A percentile compares a stretch with the other conserved stretches of the same genome.
These are phyloP conservation scores for Sinopyrophorus schimmeli DNA, from an alignment of 2,888 invertebrate species.

Conservation along the genomic window DNA sequence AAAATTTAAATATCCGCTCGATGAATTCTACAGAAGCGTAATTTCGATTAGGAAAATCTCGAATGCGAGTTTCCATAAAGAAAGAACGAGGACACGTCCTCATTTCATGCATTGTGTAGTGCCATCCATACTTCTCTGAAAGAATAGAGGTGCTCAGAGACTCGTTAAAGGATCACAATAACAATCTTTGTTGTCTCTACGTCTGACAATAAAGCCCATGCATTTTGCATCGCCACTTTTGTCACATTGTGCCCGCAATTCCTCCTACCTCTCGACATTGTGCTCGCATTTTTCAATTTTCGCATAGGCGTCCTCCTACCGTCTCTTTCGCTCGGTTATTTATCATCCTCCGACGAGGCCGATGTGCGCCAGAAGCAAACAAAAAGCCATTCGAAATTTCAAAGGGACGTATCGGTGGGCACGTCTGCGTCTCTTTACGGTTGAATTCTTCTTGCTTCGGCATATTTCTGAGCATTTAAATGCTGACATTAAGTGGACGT, in stretches of 20 bases:
- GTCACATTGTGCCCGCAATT: constrained; percentile 40
- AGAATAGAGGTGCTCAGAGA: constrained; percentile 47
- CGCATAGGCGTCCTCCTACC: constrained; percentile 20
- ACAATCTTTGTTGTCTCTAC: constrained; percentile 48
- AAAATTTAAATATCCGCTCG: no score
- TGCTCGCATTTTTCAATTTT: constrained; percentile 18
- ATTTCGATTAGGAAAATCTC: no score
- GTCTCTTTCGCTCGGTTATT: constrained; percentile 21
- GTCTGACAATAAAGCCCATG: constrained; percentile 49
- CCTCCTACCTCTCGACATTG: constrained; percentile 30
- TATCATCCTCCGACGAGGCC: constrained; percentile 6
- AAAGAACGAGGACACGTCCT: constrained; percentile 23
- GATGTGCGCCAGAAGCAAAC: constrained; percentile 13
- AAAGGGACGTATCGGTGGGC: no score
- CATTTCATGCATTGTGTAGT: constrained; percentile 23
- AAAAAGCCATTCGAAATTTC: no score
- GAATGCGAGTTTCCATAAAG: constrained; percentile 18
- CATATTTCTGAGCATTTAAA: no score
- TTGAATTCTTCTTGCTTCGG: no score
- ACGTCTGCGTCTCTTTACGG: no score
- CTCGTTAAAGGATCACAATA: constrained; percentile 53
- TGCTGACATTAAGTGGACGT: no score
- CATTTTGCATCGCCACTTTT: constrained; percentile 49
- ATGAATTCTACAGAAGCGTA: no score
- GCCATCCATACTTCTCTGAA: constrained; percentile 29